Base-by-base conservation (phyloP, 2,888 invertebrate genomes). In the Agrilus cyanescens region DNA sequence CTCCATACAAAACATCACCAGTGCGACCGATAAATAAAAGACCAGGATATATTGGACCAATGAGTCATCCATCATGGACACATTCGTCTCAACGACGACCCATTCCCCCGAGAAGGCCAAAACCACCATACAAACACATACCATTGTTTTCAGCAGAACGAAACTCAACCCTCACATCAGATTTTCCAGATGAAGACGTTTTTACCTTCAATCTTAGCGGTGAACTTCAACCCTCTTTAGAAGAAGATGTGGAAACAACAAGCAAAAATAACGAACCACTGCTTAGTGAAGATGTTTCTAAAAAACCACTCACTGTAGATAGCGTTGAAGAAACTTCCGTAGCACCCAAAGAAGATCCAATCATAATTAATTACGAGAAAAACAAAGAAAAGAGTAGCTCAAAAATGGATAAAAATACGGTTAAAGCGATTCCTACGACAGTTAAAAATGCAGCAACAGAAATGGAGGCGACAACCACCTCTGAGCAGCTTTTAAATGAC, bases 11-110 rank as follows among this genome's bases (percentile, higher is more conserved):
- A 41, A 65, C 69, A 34, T 66, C 66, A 7, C 73, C 77, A 0
- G 60, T 73, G 4, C 68, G 76, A 37, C 81, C 80, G 0, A 50
- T 48, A 13, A 56, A 62, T 46, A 72, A 73, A 52, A 65, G 80
- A 45, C 80, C 82, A 18, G 57, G 61, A 4, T 54, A 60, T 41
- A 61, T 66, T 46, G 54, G 66, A 43, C 69, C 77, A 14, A 73
- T 75, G 2, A 73, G 71, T 40, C 67, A 77, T 2, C 80, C 79
- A 6, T 79, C 80, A 0, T 82, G 80, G 81, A 78, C 76, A 50
- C 66, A 78, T 39, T 76, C 77, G 10, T 58, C 40, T 31, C 51
- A 51, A 18, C 52, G 61, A 16, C 68, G 78, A 44, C 80, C 79
- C 1, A 63, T 75, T 40, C 66, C 65, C 12, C 68, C 63, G 0